phyloP scores from a whole-genome alignment of 2,113 vertebrate species.

The Dermatemys mawii region DNA sequence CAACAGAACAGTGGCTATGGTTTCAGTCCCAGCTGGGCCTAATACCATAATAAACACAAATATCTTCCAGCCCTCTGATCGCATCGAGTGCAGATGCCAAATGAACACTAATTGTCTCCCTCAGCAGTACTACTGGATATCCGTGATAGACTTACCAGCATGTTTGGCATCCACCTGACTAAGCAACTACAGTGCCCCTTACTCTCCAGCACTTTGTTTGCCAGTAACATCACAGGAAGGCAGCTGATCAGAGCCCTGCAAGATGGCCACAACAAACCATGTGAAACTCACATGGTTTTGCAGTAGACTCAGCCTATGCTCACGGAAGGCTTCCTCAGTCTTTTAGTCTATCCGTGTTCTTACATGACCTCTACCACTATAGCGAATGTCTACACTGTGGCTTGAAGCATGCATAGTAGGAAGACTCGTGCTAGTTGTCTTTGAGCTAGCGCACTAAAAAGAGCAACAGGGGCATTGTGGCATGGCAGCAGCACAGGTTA shows the following conservation, averaged over 20 bases:
- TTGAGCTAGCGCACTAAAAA: no score
- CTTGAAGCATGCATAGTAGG: background rate
- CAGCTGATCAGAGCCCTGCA: background rate
- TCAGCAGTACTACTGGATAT: background rate
- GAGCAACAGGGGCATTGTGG: no score
- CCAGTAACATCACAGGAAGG: background rate
- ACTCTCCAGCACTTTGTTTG: background rate
- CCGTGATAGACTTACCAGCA: background rate
- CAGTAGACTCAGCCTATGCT: background rate
- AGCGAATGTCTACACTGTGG: background rate
- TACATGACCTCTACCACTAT: accelerated
- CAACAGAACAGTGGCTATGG: accelerated
- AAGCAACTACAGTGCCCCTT: background rate
- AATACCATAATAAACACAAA: background rate
- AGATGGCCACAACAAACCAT: background rate
- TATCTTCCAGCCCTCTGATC: background rate
- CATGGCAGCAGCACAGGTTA: no score
- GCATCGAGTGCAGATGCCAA: background rate
- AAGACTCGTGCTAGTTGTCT: no score
- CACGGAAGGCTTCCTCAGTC: background rate
- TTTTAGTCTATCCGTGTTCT: background rate
- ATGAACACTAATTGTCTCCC: slow-evolving; percentile 17
- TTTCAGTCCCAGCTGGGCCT: background rate
- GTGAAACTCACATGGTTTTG: background rate
- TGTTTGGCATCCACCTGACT: background rate